Evolutionary conservation across 2,888 invertebrate species (phyloP), one percentile per base, ranked within the genome.

Genomic region (Drosophila recens): DNA sequence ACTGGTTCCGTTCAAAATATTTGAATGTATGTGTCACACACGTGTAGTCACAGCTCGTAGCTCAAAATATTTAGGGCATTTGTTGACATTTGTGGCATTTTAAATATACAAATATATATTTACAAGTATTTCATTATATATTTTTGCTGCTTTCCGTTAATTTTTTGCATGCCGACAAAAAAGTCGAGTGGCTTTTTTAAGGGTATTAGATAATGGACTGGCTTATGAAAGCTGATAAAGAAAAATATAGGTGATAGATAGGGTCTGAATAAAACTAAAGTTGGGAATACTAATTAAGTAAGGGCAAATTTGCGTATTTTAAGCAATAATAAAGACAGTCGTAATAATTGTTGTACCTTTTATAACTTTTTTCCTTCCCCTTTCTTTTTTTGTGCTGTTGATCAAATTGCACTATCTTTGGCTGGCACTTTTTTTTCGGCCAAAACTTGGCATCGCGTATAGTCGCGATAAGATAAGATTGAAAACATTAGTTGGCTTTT

Each of bases 51-150:
- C 23, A 49, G 59, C 77, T 61, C n/a, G 10, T 54, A 51, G 53
- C 64, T 62, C 33, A 54, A 80, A 79, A 68, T 81, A 87, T 86
- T 85, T 82, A 66, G 87, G 76, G 65, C 86, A 87, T 74, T 79
- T 75, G 72, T 66, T 84, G 87, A 76, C 85, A 84, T 81, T 81
- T 76, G 57, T 58, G 68, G 65, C 71, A 74, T 59, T 79, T 82
- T 36, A 64, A 67, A 43, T 51, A 20, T 67, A 48, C 65, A 51
- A 61, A 30, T 30, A 34, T 30, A 34, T 23, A 11, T 15, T 30
- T 30, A 30, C 30, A 8, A 30, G 30, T 30, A 8, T 30, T 52
- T 34, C 6, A 36, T 27, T 48, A 48, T 46, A n/a, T 45, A 13
- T 9, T 2, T 23, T 57, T 45, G 13, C 3, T 27, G 17, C 3